Conservation (phyloP, 2,113 vertebrate species). For the Pomatostomus ruficeps region DNA sequence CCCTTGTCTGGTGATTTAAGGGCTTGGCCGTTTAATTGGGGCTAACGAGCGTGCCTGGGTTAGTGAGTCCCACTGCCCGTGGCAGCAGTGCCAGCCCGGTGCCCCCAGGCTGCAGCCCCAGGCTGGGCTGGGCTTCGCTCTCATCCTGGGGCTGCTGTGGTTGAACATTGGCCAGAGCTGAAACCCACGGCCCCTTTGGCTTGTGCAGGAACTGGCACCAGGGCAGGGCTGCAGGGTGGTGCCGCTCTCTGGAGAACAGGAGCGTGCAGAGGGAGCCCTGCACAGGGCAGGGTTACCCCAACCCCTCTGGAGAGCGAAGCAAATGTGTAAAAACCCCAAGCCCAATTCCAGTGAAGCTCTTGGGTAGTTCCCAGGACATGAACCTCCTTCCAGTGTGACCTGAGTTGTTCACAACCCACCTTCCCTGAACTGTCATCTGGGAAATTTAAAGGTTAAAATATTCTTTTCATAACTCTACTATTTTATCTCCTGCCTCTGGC, state of each 20-base stretch:
- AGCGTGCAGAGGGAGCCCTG: neutral
- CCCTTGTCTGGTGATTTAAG: neutral
- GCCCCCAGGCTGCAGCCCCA: neutral
- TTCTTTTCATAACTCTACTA: neutral
- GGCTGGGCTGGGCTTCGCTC: accelerated
- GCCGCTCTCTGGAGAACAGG: accelerated
- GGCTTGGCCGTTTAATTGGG: neutral
- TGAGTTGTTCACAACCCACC: neutral
- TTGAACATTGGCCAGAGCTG: neutral
- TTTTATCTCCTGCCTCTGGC: neutral
- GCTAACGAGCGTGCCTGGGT: accelerated
- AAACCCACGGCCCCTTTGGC: neutral
- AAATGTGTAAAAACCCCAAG: neutral
- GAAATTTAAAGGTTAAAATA: neutral
- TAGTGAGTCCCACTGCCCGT: neutral
- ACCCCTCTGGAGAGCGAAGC: neutral
- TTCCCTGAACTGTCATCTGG: neutral
- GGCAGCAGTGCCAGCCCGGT: neutral
- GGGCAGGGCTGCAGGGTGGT: neutral
- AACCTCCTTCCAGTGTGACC: neutral
- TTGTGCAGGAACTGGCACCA: neutral
- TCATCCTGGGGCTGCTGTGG: neutral
- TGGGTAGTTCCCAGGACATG: neutral
- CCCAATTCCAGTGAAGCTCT: neutral
- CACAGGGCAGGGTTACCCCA: neutral